These are phyloP conservation scores for Apeltes quadracus DNA, from an alignment of 2,113 vertebrate species.

Conservation along the genomic window DNA sequence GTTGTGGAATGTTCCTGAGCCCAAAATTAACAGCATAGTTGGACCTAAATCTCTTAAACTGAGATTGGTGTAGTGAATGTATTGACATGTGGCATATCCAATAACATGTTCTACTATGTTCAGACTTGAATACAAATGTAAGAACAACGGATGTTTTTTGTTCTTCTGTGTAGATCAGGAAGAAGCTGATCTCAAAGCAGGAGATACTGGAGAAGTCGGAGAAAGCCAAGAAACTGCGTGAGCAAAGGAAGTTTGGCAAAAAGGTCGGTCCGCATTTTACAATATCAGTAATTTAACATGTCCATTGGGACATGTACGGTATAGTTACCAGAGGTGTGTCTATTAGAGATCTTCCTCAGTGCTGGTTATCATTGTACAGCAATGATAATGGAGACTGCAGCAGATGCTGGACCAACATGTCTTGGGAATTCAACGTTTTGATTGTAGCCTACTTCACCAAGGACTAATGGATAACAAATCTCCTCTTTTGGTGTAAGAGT, in stretches of 20 bases:
- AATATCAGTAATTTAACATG: not conserved
- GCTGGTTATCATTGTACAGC: not conserved
- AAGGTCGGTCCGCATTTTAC: slow-evolving; percentile 81
- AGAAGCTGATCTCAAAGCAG: slow-evolving; percentile 92
- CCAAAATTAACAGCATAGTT: not conserved
- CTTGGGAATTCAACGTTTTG: not conserved
- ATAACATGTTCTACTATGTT: not conserved
- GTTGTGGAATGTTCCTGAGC: no score
- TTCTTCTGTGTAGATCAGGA: slow-evolving; percentile 81
- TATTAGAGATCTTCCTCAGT: not conserved
- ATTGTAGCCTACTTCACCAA: not conserved
- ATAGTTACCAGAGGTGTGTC: not conserved
- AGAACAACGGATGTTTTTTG: not conserved
- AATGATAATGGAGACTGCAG: not conserved
- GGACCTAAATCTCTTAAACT: not conserved
- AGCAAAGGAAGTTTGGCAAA: slow-evolving; percentile 95
- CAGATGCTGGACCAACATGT: not conserved
- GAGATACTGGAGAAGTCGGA: slow-evolving; percentile 91
- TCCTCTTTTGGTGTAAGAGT: not conserved
- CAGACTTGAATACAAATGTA: not conserved
- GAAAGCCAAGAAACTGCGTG: slow-evolving; percentile 94
- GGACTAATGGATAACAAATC: not conserved
- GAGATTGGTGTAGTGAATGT: not conserved
- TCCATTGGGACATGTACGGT: not conserved
- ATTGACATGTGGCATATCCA: not conserved